Evolutionary conservation across 1,140 invertebrate genomes (phyloP), one percentile per base, ranked within the genome.

Genomic region (Lutraria rhynchaena): DNA sequence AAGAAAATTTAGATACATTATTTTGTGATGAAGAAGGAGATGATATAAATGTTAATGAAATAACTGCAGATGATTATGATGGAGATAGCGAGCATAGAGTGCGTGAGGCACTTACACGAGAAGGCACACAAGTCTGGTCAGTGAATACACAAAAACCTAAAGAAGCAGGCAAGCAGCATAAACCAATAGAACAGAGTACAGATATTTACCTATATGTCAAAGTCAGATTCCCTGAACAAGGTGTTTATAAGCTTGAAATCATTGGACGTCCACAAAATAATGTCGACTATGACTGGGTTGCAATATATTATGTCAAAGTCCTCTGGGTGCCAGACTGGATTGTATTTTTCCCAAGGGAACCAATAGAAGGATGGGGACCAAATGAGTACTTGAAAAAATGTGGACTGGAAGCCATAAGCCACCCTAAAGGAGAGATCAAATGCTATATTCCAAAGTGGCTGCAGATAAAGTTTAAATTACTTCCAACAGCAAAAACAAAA

Each of bases 241-340:
- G 57, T 44, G 27, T 24, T 13, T 46, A 75, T 61, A 75, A 75
- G 61, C 15, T 75, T 44, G 71, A 75, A 46, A 44, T 75, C 31
- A 41, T 75, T n/a, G 71, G 71, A 3, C 57, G 57, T 24, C 65
- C 29, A 19, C 31, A 58, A 22, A 33, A n/a, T 44, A 0, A 60
- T 24, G 35, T 27, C 19, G 37, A 60, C 9, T 61, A 29, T 46
- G 71, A 75, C 29, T 75, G 35, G 35, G 58, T 75, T 5, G 57
- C 57, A 5, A 75, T 75, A 17, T 75, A 60, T 61, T 15, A 41
- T 55, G 55, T 75, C 4, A 46, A 75, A 1, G 71, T 75, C 9
- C 11, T 9, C 0, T 31, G 15, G 13, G 71, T 75, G 17, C 71
- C 55, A 17, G 41, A 75, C 24, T 75, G 71, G 71, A 22, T 22